phyloP scores from a whole-genome alignment of 2,113 vertebrate genomes.

The Scophthalmus maximus region DNA sequence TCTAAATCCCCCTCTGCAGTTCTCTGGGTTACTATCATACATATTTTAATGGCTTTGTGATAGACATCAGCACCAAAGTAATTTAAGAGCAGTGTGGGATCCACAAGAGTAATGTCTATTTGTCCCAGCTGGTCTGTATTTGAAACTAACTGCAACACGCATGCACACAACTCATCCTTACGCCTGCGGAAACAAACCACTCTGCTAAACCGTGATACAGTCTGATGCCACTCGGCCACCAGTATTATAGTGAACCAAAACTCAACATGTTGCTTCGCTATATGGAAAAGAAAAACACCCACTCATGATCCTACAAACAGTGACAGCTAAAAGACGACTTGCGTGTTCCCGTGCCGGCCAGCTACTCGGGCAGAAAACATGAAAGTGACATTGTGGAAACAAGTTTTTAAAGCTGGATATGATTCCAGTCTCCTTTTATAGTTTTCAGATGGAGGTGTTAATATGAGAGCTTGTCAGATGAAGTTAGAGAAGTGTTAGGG shows the following conservation, averaged over 20 bases:
- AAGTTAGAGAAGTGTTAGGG: constrained; percentile 4
- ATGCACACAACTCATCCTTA: constrained; percentile 34
- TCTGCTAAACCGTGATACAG: constrained; percentile 15
- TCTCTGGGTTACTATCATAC: constrained; percentile 7
- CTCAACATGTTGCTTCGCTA: constrained; percentile 57
- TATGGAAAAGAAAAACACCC: neutral
- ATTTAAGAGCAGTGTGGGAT: constrained; percentile 22
- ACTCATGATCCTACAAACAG: constrained; percentile 50
- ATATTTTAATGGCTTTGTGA: constrained; percentile 29
- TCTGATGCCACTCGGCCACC: constrained; percentile 14
- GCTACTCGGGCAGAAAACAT: constrained; percentile 51
- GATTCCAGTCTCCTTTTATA: constrained; percentile 33
- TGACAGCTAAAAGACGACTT: constrained; percentile 64
- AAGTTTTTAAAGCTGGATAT: constrained; percentile 33
- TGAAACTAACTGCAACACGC: constrained; percentile 6
- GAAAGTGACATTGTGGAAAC: constrained; percentile 46
- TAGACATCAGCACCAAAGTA: neutral
- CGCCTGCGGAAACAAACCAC: constrained; percentile 21
- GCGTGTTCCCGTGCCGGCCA: constrained; percentile 22
- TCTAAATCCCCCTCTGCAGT: constrained; percentile 16
- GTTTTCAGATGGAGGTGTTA: constrained; percentile 25
- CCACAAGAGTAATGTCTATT: constrained; percentile 18
- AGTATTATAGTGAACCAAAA: constrained; percentile 39
- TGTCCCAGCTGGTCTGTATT: constrained; percentile 20
- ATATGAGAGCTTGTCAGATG: constrained; percentile 23